phyloP scores from a whole-genome alignment of 2,113 vertebrate species.

The Acanthochromis polyacanthus region DNA sequence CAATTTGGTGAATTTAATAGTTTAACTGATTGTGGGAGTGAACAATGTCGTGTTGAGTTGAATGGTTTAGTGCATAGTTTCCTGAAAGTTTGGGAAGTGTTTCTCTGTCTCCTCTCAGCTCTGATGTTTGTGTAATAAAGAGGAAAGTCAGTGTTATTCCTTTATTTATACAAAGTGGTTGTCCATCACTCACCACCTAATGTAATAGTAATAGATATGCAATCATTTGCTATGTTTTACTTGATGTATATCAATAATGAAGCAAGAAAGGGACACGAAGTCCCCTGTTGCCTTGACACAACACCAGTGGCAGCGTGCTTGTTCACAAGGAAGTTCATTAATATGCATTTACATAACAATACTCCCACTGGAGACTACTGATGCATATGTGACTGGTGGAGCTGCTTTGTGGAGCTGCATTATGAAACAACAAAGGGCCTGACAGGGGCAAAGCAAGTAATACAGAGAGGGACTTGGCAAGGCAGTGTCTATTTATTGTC shows the following conservation, averaged over 20 bases:
- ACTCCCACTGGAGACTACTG: slow-evolving; percentile 54
- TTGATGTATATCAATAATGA: not conserved
- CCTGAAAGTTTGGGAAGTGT: slow-evolving; percentile 26
- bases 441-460: slow-evolving; percentile 58
- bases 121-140: not conserved
- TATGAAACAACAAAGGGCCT: slow-evolving; percentile 64
- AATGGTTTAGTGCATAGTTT: slow-evolving; percentile 39
- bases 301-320: slow-evolving; percentile 31
- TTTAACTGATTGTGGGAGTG: slow-evolving; percentile 41
- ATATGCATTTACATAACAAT: slow-evolving; percentile 74
- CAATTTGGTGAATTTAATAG: slow-evolving; percentile 52
- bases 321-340: slow-evolving; percentile 67
- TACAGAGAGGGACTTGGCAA: slow-evolving; percentile 39
- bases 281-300: slow-evolving; percentile 18
- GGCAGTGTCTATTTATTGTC: slow-evolving; percentile 53
- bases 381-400: slow-evolving; percentile 62
- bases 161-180: not conserved
- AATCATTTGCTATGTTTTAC: slow-evolving; percentile 2
- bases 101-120: not conserved
- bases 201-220: slow-evolving; percentile 8
- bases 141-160: not conserved
- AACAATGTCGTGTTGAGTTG: slow-evolving; percentile 25
- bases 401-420: slow-evolving; percentile 53
- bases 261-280: not conserved
- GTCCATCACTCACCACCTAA: not conserved